Evolutionary conservation across 2,797 vertebrate genomes (phyloP), one percentile per base, ranked within the genome.

Genomic region (Siniperca undulata): DNA sequence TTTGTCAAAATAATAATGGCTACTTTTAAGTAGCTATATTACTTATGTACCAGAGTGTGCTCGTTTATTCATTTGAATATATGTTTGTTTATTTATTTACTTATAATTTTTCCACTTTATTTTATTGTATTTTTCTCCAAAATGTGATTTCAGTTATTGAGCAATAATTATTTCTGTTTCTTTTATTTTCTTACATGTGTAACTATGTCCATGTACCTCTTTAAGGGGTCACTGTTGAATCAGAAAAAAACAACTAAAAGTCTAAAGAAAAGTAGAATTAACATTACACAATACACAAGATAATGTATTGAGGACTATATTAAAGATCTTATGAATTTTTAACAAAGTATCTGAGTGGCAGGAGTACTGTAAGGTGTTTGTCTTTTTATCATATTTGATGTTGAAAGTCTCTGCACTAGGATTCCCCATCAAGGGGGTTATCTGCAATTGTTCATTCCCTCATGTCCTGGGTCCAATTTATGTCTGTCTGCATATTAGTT

Each of bases 321-420:
- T 60, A 60, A 56, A 24, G 11, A 56, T 67, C 44, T n/a, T 6
- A 6, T 60, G 19, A 16, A 36, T 55, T 56, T 56, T 75, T 68
- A 30, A 61, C n/a, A 14, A 53, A 11, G 36, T 56, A 34, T 42
- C 38, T 22, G 53, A 67, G 48, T 34, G 38, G 40, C 27, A 67
- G 19, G 13, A 67, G 48, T 48, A 58, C 20, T 66, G 27, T 46
- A 24, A 58, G n/a, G 13, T 42, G 14, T 52, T 53, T 62, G 7
- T 16, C 17, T 36, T 76, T 38, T 75, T 36, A 30, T 61, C 24
- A 36, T 53, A 36, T 55, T 70, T 34, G 55, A 69, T 61, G 44
- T 27, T 65, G 7, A 67, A 67, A 46, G 53, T 61, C 36, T 66
- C 38, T 44, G 22, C 16, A 2, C 5, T 53, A 17, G 17, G 42